Conservation (phyloP, 2,797 vertebrate genomes). For the Tiaroga cobitis region DNA sequence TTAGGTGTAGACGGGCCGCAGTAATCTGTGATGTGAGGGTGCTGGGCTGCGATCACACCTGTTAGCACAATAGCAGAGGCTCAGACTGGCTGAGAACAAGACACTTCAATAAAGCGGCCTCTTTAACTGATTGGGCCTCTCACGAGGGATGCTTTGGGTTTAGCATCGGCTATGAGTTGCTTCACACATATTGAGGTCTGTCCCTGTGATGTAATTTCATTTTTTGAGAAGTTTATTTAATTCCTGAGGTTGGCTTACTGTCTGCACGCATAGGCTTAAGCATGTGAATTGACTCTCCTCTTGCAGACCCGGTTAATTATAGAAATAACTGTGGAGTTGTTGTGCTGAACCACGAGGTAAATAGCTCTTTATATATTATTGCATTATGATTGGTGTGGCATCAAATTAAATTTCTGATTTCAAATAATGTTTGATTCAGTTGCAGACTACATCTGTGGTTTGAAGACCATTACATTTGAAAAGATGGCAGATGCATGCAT, state of each 20-base stretch:
- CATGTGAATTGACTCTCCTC: neutral
- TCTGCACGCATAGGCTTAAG: neutral
- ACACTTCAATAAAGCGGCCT: slow-evolving; percentile 27
- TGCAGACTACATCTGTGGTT: neutral
- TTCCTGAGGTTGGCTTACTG: neutral
- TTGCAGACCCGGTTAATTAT: neutral
- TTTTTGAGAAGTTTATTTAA: neutral
- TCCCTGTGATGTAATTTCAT: neutral
- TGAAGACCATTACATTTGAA: neutral
- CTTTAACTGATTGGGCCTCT: slow-evolving; percentile 20
- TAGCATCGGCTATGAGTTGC: neutral
- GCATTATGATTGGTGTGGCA: neutral
- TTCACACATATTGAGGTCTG: neutral
- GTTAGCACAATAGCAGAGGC: slow-evolving; percentile 37
- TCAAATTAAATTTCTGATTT: neutral
- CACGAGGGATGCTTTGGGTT: neutral
- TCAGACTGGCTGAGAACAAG: slow-evolving; percentile 44
- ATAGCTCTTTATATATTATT: neutral
- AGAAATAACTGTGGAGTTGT: neutral
- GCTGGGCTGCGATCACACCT: slow-evolving; percentile 60
- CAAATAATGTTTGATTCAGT: neutral
- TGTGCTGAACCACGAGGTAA: neutral
- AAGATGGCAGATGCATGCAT: neutral
- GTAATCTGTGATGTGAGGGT: slow-evolving; percentile 56
- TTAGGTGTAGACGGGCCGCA: slow-evolving; percentile 13